Evolutionary conservation across 2,797 vertebrate genomes (phyloP), one percentile per base, ranked within the genome.

Genomic region (Liparis tanakae): DNA sequence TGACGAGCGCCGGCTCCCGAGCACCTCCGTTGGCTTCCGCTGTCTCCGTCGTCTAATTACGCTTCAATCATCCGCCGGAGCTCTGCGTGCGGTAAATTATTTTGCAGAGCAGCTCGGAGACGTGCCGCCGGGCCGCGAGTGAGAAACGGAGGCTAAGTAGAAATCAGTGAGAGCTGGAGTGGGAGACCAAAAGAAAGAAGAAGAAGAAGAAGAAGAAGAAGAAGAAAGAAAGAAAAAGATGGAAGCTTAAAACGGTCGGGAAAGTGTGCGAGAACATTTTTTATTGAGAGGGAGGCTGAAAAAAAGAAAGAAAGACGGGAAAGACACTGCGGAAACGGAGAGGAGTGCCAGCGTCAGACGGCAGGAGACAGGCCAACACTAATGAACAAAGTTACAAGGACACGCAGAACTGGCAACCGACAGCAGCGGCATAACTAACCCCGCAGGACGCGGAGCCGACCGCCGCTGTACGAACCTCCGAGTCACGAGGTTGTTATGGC

Each of bases 31-130:
- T 79, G 88, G 89, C 92, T 91, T 87, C 89, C 90, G 64, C 93
- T 93, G 93, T 92, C 92, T 94, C 90, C 77, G 87, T 91, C 91
- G 91, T 94, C 93, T 95, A 95, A 96, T 96, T 95, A 95, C 87
- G 88, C 94, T 95, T 94, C 93, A 94, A 89, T 94, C 93, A 94
- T 94, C 90, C 88, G 72, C 87, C 73, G 87, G 85, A 89, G 84
- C 94, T 33, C 94, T 74, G 91, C 88, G 83, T 93, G 93, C 76
- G 92, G 93, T 94, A 94, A 94, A 94, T 94, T 89, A 93, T 93
- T 92, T 94, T 75, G 33, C 81, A 73, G 85, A 88, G 92, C 86
- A 70, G 78, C 1, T 72, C 37, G 72, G 84, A 81, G 87, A 88
- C 85, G 80, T 89, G 91, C 89, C 85, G 88, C 89, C 85, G 86